Evolutionary conservation across 2,888 invertebrate species (phyloP).

Genomic region (Cetonia aurata): DNA sequence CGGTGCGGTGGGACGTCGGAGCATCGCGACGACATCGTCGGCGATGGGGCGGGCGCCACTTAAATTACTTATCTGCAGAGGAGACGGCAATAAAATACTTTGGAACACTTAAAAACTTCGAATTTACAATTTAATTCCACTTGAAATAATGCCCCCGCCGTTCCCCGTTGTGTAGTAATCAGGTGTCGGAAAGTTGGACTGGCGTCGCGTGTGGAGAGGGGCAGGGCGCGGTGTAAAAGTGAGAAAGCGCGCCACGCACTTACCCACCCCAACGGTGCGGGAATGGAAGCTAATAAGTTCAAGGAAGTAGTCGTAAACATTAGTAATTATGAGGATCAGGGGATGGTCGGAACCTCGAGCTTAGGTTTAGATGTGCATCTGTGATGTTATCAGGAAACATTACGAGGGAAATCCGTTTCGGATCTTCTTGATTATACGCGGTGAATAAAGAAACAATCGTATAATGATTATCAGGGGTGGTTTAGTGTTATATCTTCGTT

Average conservation of each 20-base stretch:
- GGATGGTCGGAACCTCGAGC: neutral
- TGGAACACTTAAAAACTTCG: constrained; percentile 59
- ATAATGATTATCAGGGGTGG: too few relatives aligned
- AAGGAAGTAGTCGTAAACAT: constrained; percentile 47
- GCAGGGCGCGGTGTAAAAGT: neutral
- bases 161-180: constrained; percentile 41
- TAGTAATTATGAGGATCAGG: constrained; percentile 40
- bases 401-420: constrained; percentile 14
- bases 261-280: constrained; percentile 24
- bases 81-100: constrained; percentile 55
- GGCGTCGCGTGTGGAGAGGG: neutral
- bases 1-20: neutral
- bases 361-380: constrained; percentile 13
- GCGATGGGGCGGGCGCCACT: neutral
- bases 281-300: constrained; percentile 46
- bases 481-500: too few relatives aligned
- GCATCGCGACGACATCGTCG: constrained; percentile 2
- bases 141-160: constrained; percentile 56
- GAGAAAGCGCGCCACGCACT: constrained; percentile 43
- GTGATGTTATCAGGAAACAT: constrained; percentile 9
- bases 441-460: neutral
- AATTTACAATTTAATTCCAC: constrained; percentile 62
- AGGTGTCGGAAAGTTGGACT: constrained; percentile 45
- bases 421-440: constrained; percentile 21
- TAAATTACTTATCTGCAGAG: constrained; percentile 42